A percentile compares a stretch with the other conserved stretches of the same genome.
phyloP scores from a whole-genome alignment of 2,797 vertebrate species.

The Poeciliopsis turneri region DNA sequence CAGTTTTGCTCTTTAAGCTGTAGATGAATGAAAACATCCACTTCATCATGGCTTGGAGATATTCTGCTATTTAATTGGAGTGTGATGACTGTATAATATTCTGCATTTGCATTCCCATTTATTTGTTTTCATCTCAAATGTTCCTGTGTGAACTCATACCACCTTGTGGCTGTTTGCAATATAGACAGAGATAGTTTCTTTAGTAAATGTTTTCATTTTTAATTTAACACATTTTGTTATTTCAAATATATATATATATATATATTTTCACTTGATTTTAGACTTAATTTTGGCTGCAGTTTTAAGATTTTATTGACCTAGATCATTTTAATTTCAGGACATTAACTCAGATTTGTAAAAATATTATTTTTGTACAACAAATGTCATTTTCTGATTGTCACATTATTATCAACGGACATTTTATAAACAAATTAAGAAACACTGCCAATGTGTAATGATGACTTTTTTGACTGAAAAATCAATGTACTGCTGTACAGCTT shows the following conservation, averaged over 20 bases:
- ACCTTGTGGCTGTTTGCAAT: conserved; percentile 62
- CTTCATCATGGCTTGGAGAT: conserved; percentile 37
- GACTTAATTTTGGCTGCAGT: neutral
- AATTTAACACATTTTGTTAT: neutral
- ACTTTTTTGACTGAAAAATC: neutral
- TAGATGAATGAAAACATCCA: conserved; percentile 64
- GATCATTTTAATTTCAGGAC: neutral
- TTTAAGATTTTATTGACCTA: neutral
- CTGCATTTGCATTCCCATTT: conserved; percentile 23
- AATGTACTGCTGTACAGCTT: neutral
- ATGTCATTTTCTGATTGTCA: neutral
- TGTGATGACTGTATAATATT: neutral
- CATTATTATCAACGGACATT: neutral
- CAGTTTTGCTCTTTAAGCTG: conserved; percentile 50
- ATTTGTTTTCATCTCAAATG: neutral
- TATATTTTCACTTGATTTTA: conserved; percentile 3
- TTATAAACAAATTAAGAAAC: neutral
- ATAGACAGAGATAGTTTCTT: neutral
- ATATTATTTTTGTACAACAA: neutral
- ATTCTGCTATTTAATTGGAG: conserved; percentile 52
- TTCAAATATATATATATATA: neutral
- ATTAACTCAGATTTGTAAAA: neutral
- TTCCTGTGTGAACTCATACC: conserved; percentile 47
- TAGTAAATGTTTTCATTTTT: too few relatives aligned
- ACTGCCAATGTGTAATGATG: neutral